A percentile compares a stretch with the other conserved stretches of the same genome.
These are phyloP conservation scores for Escarpia spicata DNA, from an alignment of 2,888 invertebrate genomes.

Conservation along the genomic window DNA sequence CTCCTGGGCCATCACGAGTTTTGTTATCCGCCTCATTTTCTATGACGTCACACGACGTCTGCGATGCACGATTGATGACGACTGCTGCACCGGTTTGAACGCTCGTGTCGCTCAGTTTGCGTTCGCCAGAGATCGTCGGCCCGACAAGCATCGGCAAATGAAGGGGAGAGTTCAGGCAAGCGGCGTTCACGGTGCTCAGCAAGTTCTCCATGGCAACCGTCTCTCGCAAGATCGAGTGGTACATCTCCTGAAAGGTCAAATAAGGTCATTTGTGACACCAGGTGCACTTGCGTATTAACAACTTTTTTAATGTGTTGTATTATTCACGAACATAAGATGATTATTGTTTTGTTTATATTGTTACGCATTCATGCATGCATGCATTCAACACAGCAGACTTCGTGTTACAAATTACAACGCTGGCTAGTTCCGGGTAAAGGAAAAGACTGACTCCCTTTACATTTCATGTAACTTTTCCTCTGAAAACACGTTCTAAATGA, in stretches of 20 bases:
- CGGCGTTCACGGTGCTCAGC: background rate
- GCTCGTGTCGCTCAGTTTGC: background rate
- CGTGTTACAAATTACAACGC: no score
- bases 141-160: background rate
- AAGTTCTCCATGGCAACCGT: background rate
- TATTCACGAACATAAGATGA: no score
- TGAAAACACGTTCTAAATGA: no score
- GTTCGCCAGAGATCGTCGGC: background rate
- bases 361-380: no score
- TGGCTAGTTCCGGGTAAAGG: no score
- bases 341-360: no score
- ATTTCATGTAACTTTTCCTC: no score
- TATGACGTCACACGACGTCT: background rate
- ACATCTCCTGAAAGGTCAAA: background rate
- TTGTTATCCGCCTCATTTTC: background rate
- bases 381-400: no score
- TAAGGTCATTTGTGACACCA: background rate
- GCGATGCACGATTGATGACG: background rate
- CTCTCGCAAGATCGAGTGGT: background rate
- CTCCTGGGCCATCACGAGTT: background rate
- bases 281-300: background rate
- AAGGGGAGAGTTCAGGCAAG: background rate
- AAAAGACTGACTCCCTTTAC: no score
- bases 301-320: background rate
- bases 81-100: background rate